These are phyloP conservation scores for Leptonema lineaticorne DNA, from an alignment of 1,140 invertebrate species.

Conservation along the genomic window DNA sequence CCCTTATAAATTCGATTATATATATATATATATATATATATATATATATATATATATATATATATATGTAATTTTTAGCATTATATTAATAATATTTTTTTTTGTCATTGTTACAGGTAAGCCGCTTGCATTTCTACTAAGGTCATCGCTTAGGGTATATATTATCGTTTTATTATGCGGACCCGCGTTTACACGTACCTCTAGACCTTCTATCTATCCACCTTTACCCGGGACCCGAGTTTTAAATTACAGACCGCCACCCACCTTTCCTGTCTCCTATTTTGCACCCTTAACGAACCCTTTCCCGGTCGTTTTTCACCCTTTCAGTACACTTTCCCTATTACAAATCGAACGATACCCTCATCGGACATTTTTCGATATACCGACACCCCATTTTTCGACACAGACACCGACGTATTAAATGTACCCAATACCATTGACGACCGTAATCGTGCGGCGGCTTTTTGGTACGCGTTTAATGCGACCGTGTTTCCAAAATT, in stretches of 20 bases:
- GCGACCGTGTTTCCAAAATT: slow-evolving; percentile 4
- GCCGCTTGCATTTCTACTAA: not conserved
- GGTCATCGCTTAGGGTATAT: not conserved
- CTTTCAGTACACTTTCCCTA: not conserved
- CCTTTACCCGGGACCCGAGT: not conserved
- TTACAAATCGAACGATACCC: slow-evolving; percentile 12
- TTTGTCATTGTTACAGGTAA: slow-evolving; percentile 23
- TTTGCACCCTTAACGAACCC: not conserved
- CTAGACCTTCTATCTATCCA: not conserved
- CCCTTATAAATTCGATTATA: no score
- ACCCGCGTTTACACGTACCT: slow-evolving; percentile 3
- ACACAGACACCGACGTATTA: not conserved
- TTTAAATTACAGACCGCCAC: slow-evolving; percentile 9
- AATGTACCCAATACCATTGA: no score
- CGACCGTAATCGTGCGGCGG: no score
- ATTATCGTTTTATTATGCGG: slow-evolving; percentile 10
- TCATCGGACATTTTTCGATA: not conserved
- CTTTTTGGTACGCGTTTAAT: slow-evolving; percentile 1
- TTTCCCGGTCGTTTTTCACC: not conserved
- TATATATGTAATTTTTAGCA: no score
- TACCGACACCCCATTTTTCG: not conserved
- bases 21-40: no score
- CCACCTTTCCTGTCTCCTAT: not conserved
- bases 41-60: no score
- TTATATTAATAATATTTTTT: not conserved